Base-by-base conservation (phyloP, 2,797 vertebrate species). In the Miichthys miiuy region DNA sequence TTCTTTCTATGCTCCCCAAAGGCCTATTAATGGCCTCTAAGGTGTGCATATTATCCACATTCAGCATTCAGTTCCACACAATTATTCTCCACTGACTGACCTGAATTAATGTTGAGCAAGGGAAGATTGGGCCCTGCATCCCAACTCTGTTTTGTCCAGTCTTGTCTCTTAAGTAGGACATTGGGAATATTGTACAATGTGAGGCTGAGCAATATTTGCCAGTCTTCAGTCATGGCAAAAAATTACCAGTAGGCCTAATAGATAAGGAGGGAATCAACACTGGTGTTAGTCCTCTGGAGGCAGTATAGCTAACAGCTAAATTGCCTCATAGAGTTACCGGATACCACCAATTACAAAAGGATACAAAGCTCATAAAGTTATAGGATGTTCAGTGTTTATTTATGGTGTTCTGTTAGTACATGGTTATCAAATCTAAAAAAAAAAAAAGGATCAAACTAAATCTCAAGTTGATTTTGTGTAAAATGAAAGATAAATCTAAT, bases 21-120 rank as follows among this genome's bases (percentile, higher is more conserved):
- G 94, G 83, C 90, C 91, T 86, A 85, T 93, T 94, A 95, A 90
- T 89, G 91, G 91, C 91, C 92, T 93, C 92, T 86, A 88, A 91
- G 93, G 93, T 91, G 88, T 76, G 87, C 86, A 90, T 90, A 93
- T 94, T 94, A 93, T 92, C 93, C 91, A 85, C 87, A 91, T 94
- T 93, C 93, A 93, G 91, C 93, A 93, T 93, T 93, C 92, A 92
- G 54, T 86, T 83, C 77, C 77, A 86, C 76, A 80, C 89, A 89
- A 93, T 95, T 93, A 93, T 90, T 94, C 92, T 94, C 91, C 83
- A 83, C 85, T 82, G 86, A 91, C 91, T 93, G 92, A 94, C 93
- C 93, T 92, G 91, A 94, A 94, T 95, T 93, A 94, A 91, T 91
- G 88, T 95, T 80, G 72, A 78, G 86, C 77, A 81, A 57, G 82